Evolutionary conservation across 2,888 invertebrate genomes (phyloP), one percentile per base, ranked within the genome.

Genomic region (Cheilosia scutellata): DNA sequence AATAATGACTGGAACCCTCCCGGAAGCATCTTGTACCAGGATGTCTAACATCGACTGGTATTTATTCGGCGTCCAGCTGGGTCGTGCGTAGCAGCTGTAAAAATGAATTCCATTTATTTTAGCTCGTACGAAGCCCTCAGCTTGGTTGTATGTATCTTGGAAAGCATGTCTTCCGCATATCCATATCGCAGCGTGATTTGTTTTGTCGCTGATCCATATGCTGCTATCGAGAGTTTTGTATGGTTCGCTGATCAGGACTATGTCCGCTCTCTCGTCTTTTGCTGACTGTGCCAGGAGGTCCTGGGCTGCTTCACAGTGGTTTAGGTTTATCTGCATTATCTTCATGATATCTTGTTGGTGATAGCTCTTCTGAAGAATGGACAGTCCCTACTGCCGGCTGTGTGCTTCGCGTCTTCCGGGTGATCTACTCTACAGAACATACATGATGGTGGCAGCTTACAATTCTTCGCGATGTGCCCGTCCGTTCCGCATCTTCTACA

Each of bases 381-480:
- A 31, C 68, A 70, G 7, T 62, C 37, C 6, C 16, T 40, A 11
- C 53, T 60, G 2, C 49, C 51, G 7, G 53, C 20, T 27, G 37
- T 33, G 11, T 49, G 53, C 13, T 53, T 49, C 6, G 31, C 53
- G 3, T 74, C 27, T 6, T 65, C 29, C 57, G 65, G 9, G 7
- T 42, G 31, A n/a, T 49, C 29, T 31, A 13, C 31, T n/a, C 7
- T 63, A 5, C 57, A 53, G 5, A 42, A 57, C 51, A 75, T 49
- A 25, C 75, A 57, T 11, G 42, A 29, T 7, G 51, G 47, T 4
- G 53, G n/a, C 25, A 53, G 47, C 6, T 11, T 11, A 2, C 37
- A 66, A 4, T 66, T 44, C 49, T 65, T 58, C 2, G 76, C 40
- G 33, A 66, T 65, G 42, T 66, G 65, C n/a, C 66, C 49, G 29